Evolutionary conservation across 2,113 vertebrate genomes (phyloP).

Genomic region (Jacana jacana): DNA sequence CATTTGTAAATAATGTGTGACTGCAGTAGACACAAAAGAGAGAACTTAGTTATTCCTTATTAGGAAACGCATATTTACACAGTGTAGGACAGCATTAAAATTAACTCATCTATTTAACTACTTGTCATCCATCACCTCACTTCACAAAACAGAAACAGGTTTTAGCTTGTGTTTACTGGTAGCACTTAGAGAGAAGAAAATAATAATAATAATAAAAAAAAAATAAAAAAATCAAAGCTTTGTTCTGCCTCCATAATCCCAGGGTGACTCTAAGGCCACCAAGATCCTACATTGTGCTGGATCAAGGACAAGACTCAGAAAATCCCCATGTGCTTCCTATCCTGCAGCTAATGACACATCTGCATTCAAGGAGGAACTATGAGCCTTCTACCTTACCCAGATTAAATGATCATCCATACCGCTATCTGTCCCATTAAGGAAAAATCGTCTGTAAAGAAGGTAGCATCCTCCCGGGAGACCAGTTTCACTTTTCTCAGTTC

Average conservation of each 20-base stretch:
- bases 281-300: background rate
- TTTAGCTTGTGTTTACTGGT: background rate
- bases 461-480: background rate
- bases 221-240: background rate
- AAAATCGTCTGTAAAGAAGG: background rate
- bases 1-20: background rate
- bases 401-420: background rate
- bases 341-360: background rate
- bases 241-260: background rate
- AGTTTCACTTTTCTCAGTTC: background rate
- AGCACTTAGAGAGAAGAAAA: background rate
- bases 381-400: background rate
- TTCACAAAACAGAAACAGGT: background rate
- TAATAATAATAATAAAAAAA: too few species aligned
- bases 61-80: background rate
- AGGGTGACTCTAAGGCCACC: background rate
- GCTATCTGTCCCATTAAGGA: background rate
- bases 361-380: background rate
- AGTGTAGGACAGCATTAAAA: background rate
- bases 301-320: background rate
- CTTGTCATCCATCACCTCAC: background rate
- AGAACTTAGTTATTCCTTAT: background rate
- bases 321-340: background rate
- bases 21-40: background rate
- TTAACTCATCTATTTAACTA: background rate